Conservation (phyloP, 2,888 invertebrate genomes). For the Ennomos quercinarius region DNA sequence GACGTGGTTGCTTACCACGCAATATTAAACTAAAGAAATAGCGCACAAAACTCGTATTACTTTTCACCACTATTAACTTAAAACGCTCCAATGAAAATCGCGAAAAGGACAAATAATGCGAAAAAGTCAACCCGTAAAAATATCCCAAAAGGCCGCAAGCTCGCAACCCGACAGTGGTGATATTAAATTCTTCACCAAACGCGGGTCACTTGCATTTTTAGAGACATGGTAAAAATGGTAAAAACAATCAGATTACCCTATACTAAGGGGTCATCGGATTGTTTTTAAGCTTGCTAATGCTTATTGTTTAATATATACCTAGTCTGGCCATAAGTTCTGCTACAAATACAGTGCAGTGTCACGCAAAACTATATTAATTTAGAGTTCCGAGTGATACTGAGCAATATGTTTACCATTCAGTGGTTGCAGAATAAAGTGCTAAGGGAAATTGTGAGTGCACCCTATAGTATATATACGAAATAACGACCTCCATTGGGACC, state of each 20-base stretch:
- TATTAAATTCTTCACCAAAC: conserved; percentile 55
- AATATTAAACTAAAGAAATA: conserved; percentile 4
- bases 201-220: conserved; percentile 41
- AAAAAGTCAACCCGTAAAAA: conserved; percentile 45
- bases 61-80: conserved; percentile 17
- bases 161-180: conserved; percentile 40
- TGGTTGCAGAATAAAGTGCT: too few relatives aligned
- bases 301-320: too few relatives aligned
- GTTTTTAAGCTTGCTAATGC: too few relatives aligned
- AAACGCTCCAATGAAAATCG: conserved; percentile 39
- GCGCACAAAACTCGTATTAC: conserved; percentile 8
- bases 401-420: too few relatives aligned
- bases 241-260: conserved; percentile 20
- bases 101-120: conserved; percentile 46
- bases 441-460: too few relatives aligned
- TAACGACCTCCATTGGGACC: too few relatives aligned
- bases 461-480: too few relatives aligned
- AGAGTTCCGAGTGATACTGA: too few relatives aligned
- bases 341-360: too few relatives aligned
- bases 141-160: conserved; percentile 45
- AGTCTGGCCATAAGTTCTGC: too few relatives aligned
- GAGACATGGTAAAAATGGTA: conserved; percentile 5
- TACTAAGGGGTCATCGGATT: too few relatives aligned
- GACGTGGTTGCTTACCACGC: background rate
- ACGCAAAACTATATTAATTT: too few relatives aligned